phyloP scores from a whole-genome alignment of 2,113 vertebrate species.

The Microcebus lehilahytsara region DNA sequence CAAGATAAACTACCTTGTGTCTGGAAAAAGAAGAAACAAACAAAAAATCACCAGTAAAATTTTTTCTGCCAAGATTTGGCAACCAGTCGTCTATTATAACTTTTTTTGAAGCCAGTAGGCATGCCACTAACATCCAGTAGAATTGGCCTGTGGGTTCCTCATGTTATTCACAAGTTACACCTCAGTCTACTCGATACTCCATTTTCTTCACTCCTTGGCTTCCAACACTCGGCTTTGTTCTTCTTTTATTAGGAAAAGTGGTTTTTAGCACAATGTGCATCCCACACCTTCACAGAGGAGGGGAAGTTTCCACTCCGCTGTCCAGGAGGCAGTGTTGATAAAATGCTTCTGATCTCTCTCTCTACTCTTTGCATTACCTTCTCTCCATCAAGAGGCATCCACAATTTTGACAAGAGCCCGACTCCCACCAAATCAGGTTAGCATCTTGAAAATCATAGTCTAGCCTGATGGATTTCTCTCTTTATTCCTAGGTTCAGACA shows the following conservation, averaged over 20 bases:
- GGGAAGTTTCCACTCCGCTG: neutral
- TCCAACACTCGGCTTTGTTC: neutral
- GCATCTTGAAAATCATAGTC: neutral
- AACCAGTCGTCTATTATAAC: neutral
- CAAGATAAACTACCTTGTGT: neutral
- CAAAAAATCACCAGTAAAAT: neutral
- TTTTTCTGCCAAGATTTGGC: neutral
- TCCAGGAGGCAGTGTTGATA: neutral
- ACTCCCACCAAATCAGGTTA: neutral
- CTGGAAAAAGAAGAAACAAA: neutral
- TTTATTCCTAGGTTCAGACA: neutral
- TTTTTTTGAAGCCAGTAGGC: neutral
- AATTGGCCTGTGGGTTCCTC: neutral
- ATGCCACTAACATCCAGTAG: neutral
- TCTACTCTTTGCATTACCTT: neutral
- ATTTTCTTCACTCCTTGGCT: neutral
- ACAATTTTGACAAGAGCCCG: neutral
- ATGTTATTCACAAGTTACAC: neutral
- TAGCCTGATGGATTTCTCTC: neutral
- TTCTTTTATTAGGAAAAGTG: neutral
- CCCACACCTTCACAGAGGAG: neutral
- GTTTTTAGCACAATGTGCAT: neutral
- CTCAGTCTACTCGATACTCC: neutral
- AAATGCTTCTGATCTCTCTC: neutral
- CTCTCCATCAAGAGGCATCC: neutral